Conservation (phyloP, 2,113 vertebrate species). For the Ciconia boyciana region DNA sequence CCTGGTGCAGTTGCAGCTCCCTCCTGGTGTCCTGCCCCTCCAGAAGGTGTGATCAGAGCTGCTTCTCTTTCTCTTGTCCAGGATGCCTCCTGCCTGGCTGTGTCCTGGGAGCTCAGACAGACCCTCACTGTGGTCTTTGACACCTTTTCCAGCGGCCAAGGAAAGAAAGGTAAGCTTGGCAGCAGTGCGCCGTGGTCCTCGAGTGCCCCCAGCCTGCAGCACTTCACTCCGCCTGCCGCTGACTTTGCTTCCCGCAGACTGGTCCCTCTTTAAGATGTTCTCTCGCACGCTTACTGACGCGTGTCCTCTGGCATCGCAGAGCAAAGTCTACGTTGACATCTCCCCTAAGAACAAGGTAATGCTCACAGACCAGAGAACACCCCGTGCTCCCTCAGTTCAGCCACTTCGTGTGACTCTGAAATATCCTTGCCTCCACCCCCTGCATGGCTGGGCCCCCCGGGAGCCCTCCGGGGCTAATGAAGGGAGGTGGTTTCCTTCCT, state of each 20-base stretch:
- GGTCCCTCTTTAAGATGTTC: conserved; percentile 98
- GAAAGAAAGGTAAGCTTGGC: conserved; percentile 82
- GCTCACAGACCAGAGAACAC: neutral
- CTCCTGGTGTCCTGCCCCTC: neutral
- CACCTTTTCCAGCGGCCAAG: conserved; percentile 82
- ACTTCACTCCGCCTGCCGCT: neutral
- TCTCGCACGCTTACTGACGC: conserved; percentile 91
- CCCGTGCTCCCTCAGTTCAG: neutral
- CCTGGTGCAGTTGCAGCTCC: neutral
- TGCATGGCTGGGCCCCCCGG: neutral
- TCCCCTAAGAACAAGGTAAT: conserved; percentile 86
- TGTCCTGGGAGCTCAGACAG: conserved; percentile 95
- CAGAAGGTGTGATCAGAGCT: neutral
- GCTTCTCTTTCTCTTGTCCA: conserved; percentile 16
- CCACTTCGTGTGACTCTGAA: neutral
- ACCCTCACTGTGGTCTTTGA: conserved; percentile 93
- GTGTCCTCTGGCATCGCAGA: conserved; percentile 91
- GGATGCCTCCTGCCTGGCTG: conserved; percentile 80
- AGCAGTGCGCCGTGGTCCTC: rapidly evolving
- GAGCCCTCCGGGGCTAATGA: rapidly evolving
- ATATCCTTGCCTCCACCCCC: neutral
- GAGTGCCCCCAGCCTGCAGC: neutral
- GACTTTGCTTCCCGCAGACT: conserved; percentile 77
- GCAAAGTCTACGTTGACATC: conserved; percentile 91
- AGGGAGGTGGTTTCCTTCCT: neutral